Percentiles rank a stretch among this genome's conserved stretches.
phyloP scores from a whole-genome alignment of 1,140 invertebrate species.

The Venturia canescens region DNA sequence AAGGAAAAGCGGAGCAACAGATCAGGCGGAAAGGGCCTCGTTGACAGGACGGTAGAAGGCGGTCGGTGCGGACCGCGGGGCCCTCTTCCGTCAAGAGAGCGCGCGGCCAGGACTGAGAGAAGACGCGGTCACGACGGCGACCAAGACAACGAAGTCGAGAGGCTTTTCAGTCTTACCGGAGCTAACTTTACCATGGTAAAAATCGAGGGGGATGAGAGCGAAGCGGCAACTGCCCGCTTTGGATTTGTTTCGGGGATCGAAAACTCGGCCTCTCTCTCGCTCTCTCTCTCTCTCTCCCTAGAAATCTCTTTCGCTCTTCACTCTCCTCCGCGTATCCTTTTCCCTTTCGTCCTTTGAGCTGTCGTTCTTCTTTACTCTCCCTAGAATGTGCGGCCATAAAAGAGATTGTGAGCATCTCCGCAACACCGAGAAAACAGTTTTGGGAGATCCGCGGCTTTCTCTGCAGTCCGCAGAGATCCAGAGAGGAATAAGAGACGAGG shows the following conservation, averaged over 20 bases:
- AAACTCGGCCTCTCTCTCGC: conserved; percentile 10
- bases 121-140: conserved; percentile 20
- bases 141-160: conserved; percentile 14
- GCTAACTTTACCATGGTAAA: background rate
- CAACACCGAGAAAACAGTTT: conserved; percentile 32
- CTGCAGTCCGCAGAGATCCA: background rate
- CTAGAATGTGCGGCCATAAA: conserved; percentile 49
- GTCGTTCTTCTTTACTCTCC: conserved; percentile 57
- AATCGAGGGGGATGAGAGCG: conserved; percentile 12
- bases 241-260: conserved; percentile 72
- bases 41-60: conserved; percentile 31
- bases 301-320: conserved; percentile 27
- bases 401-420: conserved; percentile 43
- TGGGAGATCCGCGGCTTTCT: conserved; percentile 9
- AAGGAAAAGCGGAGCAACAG: conserved; percentile 39
- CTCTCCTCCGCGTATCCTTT: conserved; percentile 17
- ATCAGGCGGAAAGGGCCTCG: background rate
- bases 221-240: conserved; percentile 61
- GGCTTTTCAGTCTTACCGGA: background rate
- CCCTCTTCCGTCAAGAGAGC: background rate
- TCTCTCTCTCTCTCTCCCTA: conserved; percentile 37
- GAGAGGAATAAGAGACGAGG: background rate
- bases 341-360: conserved; percentile 67
- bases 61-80: conserved; percentile 46
- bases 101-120: conserved; percentile 22